Percentiles rank a stretch among this genome's conserved stretches.
Conservation (phyloP, 2,888 invertebrate genomes). For the Napeogenes sylphis region DNA sequence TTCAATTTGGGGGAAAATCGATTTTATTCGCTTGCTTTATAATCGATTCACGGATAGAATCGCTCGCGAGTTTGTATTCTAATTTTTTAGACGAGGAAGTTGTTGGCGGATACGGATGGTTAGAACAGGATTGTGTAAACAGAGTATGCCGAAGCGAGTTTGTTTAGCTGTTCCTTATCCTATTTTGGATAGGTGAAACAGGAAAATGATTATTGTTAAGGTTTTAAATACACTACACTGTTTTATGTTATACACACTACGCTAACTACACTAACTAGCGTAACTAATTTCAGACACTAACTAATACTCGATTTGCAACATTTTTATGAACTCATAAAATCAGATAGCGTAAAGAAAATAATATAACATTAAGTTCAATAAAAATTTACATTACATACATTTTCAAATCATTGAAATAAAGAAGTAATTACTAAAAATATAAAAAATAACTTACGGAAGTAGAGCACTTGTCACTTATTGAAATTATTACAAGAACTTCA, state of each 20-base stretch:
- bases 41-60: constrained; percentile 67
- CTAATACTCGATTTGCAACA: too few species aligned
- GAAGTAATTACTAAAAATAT: background rate
- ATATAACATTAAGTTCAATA: too few species aligned
- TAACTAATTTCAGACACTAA: too few species aligned
- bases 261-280: too few species aligned
- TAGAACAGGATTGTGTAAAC: constrained; percentile 45
- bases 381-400: too few species aligned
- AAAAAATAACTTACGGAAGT: background rate
- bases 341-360: too few species aligned
- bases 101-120: constrained; percentile 60
- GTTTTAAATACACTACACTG: background rate
- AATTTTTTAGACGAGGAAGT: constrained; percentile 67
- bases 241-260: too few species aligned
- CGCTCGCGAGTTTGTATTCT: constrained; percentile 51
- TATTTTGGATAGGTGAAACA: constrained; percentile 14
- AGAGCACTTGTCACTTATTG: background rate
- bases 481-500: background rate
- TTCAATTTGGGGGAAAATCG: constrained; percentile 77
- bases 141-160: constrained; percentile 22
- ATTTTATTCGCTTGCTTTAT: constrained; percentile 74
- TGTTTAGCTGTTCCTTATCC: constrained; percentile 19
- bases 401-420: too few species aligned
- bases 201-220: background rate
- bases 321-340: too few species aligned